phyloP scores from a whole-genome alignment of 2,113 vertebrate genomes.

The Paramormyrops kingsleyae region DNA sequence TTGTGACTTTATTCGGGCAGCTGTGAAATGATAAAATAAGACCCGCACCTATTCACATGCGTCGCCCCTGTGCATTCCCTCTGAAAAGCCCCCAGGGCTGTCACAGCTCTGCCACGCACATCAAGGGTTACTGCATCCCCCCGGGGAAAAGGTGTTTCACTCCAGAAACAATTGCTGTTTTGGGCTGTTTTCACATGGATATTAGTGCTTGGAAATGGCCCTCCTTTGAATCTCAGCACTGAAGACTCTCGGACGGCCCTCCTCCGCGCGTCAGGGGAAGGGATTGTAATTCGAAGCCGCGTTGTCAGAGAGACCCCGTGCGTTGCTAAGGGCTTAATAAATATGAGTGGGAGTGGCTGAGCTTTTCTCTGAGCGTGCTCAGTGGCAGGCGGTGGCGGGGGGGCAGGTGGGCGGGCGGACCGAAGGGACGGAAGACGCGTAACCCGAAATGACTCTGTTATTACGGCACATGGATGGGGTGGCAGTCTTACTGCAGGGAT shows the following conservation, averaged over 20 bases:
- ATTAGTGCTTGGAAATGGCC: background rate
- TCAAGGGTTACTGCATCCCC: background rate
- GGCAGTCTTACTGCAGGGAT: background rate
- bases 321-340: background rate
- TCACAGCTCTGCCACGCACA: background rate
- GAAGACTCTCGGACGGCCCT: background rate
- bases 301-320: slow-evolving; percentile 11
- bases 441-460: background rate
- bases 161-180: background rate
- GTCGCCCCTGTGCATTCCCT: too few relatives aligned
- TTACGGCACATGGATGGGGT: background rate
- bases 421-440: slow-evolving; percentile 3
- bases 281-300: background rate
- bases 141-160: background rate
- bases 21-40: background rate
- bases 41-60: background rate
- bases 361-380: background rate
- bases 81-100: background rate
- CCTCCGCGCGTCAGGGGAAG: background rate
- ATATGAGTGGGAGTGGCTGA: background rate
- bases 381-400: background rate
- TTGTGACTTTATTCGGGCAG: background rate
- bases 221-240: background rate
- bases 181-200: background rate
- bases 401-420: background rate